Evolutionary conservation across 2,113 vertebrate species (phyloP).

Genomic region (Oxyruncus cristatus): DNA sequence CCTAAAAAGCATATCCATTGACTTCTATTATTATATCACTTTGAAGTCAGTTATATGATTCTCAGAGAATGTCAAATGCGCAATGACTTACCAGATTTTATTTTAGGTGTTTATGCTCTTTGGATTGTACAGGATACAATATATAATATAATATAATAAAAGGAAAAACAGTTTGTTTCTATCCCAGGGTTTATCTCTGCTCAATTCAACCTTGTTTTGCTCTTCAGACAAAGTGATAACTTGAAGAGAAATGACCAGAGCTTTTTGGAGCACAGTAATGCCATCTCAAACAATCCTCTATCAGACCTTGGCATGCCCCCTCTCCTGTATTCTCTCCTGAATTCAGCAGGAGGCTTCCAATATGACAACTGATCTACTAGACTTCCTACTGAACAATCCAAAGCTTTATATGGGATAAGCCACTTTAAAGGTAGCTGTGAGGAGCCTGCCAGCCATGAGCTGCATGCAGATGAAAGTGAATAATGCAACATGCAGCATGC

Average conservation of each 20-base stretch:
- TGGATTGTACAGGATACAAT: not conserved
- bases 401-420: conserved; percentile 55
- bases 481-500: conserved; percentile 72
- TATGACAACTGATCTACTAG: conserved; percentile 63
- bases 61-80: not conserved
- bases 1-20: not conserved
- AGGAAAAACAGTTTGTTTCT: not conserved
- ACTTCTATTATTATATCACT: not conserved
- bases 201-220: not conserved
- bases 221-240: not conserved
- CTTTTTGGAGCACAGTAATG: not conserved
- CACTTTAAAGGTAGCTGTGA: conserved; percentile 67
- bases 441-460: conserved; percentile 62
- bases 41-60: not conserved
- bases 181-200: not conserved
- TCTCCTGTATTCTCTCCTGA: conserved; percentile 47
- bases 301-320: not conserved
- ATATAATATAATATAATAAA: too few species aligned
- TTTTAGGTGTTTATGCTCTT: not conserved
- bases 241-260: conserved; percentile 33
- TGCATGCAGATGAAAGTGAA: conserved; percentile 75
- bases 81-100: not conserved
- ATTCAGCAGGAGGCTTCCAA: conserved; percentile 59
- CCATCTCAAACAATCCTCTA: conserved; percentile 8
- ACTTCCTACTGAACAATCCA: conserved; percentile 58